Conservation (phyloP, 1,140 invertebrate genomes). For the Geopemphigus sp. region DNA sequence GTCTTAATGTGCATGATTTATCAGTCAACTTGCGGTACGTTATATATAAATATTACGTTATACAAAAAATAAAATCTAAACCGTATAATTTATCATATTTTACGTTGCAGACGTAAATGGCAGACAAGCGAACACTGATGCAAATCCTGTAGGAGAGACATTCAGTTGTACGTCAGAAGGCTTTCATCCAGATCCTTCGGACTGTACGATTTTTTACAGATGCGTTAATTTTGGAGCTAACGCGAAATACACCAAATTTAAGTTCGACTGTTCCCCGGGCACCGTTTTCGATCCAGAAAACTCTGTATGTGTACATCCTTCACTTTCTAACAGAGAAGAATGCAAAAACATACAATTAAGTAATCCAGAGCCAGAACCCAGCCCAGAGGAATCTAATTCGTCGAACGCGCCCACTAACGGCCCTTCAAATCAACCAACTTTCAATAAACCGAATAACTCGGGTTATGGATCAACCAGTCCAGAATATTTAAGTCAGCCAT, state of each 20-base stretch:
- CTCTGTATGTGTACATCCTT: constrained; percentile 68
- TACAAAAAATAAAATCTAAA: neutral
- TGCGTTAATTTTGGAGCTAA: constrained; percentile 59
- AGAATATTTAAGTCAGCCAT: constrained; percentile 13
- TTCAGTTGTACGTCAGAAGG: constrained; percentile 62
- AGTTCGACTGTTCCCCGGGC: constrained; percentile 68
- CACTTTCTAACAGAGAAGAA: constrained; percentile 62
- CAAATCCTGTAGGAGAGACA: neutral
- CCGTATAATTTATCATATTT: neutral
- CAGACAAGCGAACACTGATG: constrained; percentile 14
- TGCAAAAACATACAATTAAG: constrained; percentile 54
- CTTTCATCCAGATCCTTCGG: constrained; percentile 60
- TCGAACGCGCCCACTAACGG: neutral
- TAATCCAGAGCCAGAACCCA: constrained; percentile 34
- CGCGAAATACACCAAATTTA: constrained; percentile 57
- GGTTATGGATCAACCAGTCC: constrained; percentile 17
- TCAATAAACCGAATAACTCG: constrained; percentile 6
- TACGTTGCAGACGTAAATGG: neutral
- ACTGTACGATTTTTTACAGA: constrained; percentile 63
- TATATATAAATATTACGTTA: neutral
- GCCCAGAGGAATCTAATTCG: constrained; percentile 18
- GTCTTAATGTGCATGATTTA: constrained; percentile 6
- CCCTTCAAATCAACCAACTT: neutral
- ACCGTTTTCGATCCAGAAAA: constrained; percentile 68
- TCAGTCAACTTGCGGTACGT: neutral